Conservation (phyloP, 2,888 invertebrate genomes). For the Heterodera filipjevi region DNA sequence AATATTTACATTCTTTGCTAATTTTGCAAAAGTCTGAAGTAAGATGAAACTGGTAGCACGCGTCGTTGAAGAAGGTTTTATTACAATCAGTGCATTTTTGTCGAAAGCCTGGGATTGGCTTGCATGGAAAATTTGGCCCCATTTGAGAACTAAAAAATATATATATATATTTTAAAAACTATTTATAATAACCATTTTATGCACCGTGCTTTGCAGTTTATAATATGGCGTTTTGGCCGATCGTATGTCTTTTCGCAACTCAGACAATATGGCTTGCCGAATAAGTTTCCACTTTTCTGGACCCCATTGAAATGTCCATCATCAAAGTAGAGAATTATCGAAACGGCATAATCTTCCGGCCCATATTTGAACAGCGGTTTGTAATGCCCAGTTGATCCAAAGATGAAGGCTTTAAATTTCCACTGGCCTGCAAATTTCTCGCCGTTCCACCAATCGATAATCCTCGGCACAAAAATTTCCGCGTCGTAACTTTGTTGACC, state of each 20-base stretch:
- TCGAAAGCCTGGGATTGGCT: neutral
- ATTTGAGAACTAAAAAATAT: neutral
- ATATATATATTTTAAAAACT: too few species aligned
- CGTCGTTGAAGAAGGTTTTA: neutral
- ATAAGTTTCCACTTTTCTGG: slow-evolving; percentile 7
- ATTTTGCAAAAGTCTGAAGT: neutral
- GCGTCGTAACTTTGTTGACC: neutral
- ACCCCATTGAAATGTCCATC: slow-evolving; percentile 4
- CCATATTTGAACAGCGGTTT: slow-evolving; percentile 12
- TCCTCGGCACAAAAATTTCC: neutral
- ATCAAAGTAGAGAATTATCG: slow-evolving; percentile 11
- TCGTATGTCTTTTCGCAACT: slow-evolving; percentile 16
- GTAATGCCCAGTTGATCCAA: slow-evolving; percentile 2
- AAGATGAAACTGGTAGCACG: neutral
- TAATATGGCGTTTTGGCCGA: neutral
- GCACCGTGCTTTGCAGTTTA: slow-evolving; percentile 1
- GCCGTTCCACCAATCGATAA: slow-evolving; percentile 8
- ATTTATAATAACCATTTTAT: slow-evolving; percentile 20
- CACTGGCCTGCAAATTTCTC: neutral
- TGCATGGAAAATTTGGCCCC: neutral
- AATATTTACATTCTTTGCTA: slow-evolving; percentile 18
- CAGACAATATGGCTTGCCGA: slow-evolving; percentile 8
- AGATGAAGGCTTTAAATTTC: slow-evolving; percentile 9
- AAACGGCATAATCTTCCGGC: neutral
- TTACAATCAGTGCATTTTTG: neutral